Evolutionary conservation across 2,113 vertebrate genomes (phyloP).

Genomic region (Cinclus mexicanus): DNA sequence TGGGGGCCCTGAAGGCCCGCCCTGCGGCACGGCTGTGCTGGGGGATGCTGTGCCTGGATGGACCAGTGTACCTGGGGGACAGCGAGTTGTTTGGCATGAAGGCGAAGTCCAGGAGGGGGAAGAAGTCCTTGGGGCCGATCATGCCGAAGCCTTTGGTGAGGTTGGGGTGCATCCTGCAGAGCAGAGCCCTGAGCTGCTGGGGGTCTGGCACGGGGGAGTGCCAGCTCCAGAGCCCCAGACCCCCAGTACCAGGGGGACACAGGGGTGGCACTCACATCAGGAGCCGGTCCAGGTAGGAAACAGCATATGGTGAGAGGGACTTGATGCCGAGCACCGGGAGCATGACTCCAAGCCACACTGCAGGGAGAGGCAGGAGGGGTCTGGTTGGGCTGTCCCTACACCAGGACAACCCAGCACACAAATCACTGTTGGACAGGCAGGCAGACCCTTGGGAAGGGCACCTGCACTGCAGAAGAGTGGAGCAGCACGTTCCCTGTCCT

Average conservation of each 20-base stretch:
- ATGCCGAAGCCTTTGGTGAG: constrained; percentile 94
- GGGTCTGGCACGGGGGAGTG: fast-evolving
- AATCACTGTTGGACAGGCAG: fast-evolving
- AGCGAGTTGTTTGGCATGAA: constrained; percentile 97
- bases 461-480: fast-evolving
- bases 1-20: neutral
- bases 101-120: constrained; percentile 94
- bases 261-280: constrained; percentile 81
- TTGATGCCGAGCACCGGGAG: constrained; percentile 94
- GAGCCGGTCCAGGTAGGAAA: constrained; percentile 90
- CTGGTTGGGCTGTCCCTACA: neutral
- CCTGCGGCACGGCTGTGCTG: fast-evolving
- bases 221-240: fast-evolving
- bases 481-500: fast-evolving
- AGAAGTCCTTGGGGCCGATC: constrained; percentile 95
- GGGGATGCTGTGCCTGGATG: fast-evolving
- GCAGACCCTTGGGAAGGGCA: neutral
- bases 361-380: neutral
- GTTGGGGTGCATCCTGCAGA: constrained; percentile 86
- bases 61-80: constrained; percentile 76
- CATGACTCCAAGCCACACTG: constrained; percentile 97
- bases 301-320: constrained; percentile 86
- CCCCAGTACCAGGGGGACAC: fast-evolving
- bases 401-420: neutral
- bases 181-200: neutral